Evolutionary conservation across 2,113 vertebrate genomes (phyloP).

Genomic region (Lepisosteus oculatus): DNA sequence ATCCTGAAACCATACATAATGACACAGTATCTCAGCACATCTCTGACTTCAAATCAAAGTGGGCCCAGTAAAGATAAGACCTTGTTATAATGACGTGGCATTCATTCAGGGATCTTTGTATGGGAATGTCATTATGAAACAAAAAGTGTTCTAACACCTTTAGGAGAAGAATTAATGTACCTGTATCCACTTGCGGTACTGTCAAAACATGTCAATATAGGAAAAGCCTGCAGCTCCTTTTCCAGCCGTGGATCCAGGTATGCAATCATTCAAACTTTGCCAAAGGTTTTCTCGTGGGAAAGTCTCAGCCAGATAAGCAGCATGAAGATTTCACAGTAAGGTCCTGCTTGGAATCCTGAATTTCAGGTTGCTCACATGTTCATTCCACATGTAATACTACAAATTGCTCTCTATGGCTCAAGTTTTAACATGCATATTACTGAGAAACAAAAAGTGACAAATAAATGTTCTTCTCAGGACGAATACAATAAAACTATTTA

Average conservation of each 20-base stretch:
- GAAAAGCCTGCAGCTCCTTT: constrained; percentile 1
- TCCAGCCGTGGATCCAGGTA: background rate
- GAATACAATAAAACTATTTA: background rate
- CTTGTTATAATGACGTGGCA: no score
- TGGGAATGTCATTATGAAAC: no score
- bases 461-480: background rate
- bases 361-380: constrained; percentile 14
- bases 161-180: background rate
- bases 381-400: constrained; percentile 2
- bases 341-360: constrained; percentile 18
- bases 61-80: no score
- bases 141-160: background rate
- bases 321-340: background rate
- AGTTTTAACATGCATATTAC: constrained; percentile 15
- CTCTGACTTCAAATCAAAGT: no score
- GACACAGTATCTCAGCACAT: no score
- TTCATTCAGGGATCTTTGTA: no score
- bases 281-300: constrained; percentile 42
- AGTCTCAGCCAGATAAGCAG: background rate
- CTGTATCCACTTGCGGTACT: background rate
- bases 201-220: background rate
- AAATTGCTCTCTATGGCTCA: background rate
- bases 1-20: no score
- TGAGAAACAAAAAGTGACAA: constrained; percentile 13
- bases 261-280: constrained; percentile 34